Conservation (phyloP, 92 coral and sea anemone species). For the Paramuricea clavata region DNA sequence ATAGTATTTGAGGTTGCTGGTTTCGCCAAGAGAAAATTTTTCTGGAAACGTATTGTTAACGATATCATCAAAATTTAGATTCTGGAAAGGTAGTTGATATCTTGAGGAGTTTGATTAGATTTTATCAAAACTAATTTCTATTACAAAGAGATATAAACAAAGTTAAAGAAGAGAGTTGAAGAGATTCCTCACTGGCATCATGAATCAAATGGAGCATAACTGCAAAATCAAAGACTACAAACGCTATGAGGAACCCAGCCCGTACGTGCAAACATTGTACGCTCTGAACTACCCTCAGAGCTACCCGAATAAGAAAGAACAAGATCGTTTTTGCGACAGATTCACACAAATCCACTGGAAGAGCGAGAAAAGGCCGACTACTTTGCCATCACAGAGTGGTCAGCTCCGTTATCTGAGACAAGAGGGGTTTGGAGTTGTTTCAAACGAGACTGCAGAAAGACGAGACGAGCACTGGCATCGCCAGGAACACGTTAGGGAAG, state of each 20-base stretch:
- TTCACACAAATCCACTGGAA: slow-evolving; percentile 87
- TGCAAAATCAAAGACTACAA: slow-evolving; percentile 93
- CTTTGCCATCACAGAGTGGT: slow-evolving; percentile 82
- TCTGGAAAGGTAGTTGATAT: too few species aligned
- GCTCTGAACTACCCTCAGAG: slow-evolving; percentile 82
- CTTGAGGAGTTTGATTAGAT: too few species aligned
- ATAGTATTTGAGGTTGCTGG: too few species aligned
- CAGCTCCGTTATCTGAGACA: slow-evolving; percentile 88
- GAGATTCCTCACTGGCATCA: slow-evolving; percentile 6
- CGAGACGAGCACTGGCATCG: slow-evolving; percentile 85
- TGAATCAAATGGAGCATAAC: slow-evolving; percentile 99
- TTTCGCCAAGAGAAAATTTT: too few species aligned
- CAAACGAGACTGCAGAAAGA: slow-evolving; percentile 80
- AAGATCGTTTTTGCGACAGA: slow-evolving; percentile 86
- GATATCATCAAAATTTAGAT: too few species aligned
- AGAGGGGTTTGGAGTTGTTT: slow-evolving; percentile 82
- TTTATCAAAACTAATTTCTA: background rate
- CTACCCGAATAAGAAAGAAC: slow-evolving; percentile 85
- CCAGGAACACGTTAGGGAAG: slow-evolving; percentile 71
- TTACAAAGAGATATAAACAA: too few species aligned
- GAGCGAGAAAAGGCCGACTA: slow-evolving; percentile 79
- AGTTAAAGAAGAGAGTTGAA: background rate
- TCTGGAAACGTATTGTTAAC: too few species aligned
- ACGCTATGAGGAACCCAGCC: slow-evolving; percentile 81
- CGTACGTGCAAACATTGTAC: slow-evolving; percentile 80